Evolutionary conservation across 2,797 vertebrate genomes (phyloP).

Genomic region (Apogon talboti): DNA sequence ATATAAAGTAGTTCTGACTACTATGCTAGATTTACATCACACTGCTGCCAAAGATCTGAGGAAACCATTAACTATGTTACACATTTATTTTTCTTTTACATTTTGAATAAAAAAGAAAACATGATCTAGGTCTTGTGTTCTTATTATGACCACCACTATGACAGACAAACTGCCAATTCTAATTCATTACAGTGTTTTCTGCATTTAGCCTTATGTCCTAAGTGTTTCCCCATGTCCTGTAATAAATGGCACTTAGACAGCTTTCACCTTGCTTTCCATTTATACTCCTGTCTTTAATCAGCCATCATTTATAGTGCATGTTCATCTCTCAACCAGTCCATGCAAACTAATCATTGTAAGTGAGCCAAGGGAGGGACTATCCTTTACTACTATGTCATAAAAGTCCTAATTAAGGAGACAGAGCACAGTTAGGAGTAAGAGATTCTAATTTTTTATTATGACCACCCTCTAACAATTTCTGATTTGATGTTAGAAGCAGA

Average conservation of each 20-base stretch:
- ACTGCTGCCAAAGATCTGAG: background rate
- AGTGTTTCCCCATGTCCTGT: conserved; percentile 43
- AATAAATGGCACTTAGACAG: conserved; percentile 51
- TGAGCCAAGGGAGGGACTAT: conserved; percentile 40
- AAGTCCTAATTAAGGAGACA: conserved; percentile 51
- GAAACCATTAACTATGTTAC: background rate
- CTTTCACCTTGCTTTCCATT: conserved; percentile 45
- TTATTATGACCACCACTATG: conserved; percentile 21
- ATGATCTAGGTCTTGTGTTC: conserved; percentile 4
- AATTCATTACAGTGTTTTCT: conserved; percentile 47
- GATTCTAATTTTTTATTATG: conserved; percentile 27
- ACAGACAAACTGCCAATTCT: conserved; percentile 46
- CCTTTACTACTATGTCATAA: conserved; percentile 41
- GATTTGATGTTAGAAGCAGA: background rate
- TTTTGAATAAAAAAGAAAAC: conserved; percentile 16
- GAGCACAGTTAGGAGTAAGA: conserved; percentile 21
- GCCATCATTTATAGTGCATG: conserved; percentile 43
- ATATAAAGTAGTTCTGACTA: no score
- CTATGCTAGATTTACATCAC: no score
- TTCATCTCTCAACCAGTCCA: conserved; percentile 39
- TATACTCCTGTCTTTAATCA: conserved; percentile 56
- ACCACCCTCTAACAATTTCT: conserved; percentile 13
- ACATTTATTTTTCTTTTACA: conserved; percentile 9
- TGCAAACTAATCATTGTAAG: conserved; percentile 74
- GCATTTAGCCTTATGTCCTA: conserved; percentile 27